Conservation (phyloP, 2,797 vertebrate species). For the Galagoides demidoff region DNA sequence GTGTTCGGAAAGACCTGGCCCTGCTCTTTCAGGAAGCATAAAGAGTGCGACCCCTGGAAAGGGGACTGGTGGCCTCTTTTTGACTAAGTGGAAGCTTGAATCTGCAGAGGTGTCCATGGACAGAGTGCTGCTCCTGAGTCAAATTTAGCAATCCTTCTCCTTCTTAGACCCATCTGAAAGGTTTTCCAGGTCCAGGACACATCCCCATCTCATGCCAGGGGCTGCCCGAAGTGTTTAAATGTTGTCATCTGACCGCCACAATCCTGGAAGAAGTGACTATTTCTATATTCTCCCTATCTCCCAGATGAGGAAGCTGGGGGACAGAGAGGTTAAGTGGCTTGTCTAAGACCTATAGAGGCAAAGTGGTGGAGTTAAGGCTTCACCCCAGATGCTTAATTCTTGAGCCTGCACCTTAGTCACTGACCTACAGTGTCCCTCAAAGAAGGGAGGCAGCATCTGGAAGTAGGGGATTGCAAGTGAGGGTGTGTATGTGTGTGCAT, state of each 20-base stretch:
- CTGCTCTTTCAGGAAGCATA: background rate
- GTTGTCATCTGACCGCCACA: background rate
- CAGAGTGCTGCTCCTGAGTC: accelerated
- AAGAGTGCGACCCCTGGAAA: background rate
- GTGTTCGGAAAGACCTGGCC: background rate
- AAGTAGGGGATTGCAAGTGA: accelerated
- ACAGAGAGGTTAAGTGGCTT: background rate
- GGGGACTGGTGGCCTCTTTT: background rate
- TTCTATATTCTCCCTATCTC: background rate
- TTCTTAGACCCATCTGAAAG: background rate
- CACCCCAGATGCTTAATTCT: background rate
- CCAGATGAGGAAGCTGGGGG: background rate
- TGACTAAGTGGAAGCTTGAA: background rate
- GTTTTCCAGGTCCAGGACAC: too few species aligned
- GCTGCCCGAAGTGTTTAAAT: accelerated
- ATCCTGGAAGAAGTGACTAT: background rate
- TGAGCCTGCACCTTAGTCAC: background rate
- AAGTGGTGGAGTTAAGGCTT: background rate
- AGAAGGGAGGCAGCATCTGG: background rate
- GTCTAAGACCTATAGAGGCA: background rate
- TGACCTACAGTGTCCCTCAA: too few species aligned
- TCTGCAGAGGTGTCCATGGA: too few species aligned
- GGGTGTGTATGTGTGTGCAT: accelerated
- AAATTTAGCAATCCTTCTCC: background rate
- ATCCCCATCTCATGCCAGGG: too few species aligned